Conservation (phyloP, 2,888 invertebrate species). For the Steinernema scapterisci region DNA sequence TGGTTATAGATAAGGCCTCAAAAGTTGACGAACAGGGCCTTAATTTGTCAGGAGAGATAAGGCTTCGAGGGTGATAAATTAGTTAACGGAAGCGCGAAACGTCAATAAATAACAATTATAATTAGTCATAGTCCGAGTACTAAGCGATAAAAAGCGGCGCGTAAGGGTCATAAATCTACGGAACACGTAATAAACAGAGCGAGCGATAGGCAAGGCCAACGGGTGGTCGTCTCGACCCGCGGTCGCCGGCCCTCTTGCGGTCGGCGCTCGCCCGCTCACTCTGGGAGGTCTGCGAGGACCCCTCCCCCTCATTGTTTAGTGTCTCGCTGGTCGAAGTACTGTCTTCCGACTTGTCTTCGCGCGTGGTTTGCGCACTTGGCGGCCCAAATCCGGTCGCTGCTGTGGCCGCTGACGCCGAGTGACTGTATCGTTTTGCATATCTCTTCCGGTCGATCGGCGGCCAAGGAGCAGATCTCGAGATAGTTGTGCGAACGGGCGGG, state of each 20-base stretch:
- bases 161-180: conserved; percentile 31
- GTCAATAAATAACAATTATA: conserved; percentile 27
- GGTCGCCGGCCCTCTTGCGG: conserved; percentile 27
- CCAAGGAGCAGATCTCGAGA: conserved; percentile 29
- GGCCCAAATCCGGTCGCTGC: not conserved
- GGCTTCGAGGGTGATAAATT: not conserved
- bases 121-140: conserved; percentile 24
- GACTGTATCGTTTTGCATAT: conserved; percentile 29
- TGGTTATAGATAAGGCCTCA: too few species aligned
- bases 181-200: conserved; percentile 33
- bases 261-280: conserved; percentile 25
- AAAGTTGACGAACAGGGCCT: too few species aligned
- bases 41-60: not conserved
- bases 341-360: conserved; percentile 2
- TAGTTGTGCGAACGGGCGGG: conserved; percentile 6
- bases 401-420: too few species aligned
- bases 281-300: conserved; percentile 25
- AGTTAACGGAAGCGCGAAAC: conserved; percentile 29
- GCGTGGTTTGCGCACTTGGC: conserved; percentile 7
- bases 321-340: conserved; percentile 11
- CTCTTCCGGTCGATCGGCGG: conserved; percentile 24
- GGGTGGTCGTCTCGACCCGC: conserved; percentile 23
- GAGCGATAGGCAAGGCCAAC: conserved; percentile 32
- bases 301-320: conserved; percentile 29
- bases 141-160: conserved; percentile 30